Percentiles rank a stretch among this genome's conserved stretches.
Conservation (phyloP, 2,888 invertebrate genomes). For the Drosophila formosana region DNA sequence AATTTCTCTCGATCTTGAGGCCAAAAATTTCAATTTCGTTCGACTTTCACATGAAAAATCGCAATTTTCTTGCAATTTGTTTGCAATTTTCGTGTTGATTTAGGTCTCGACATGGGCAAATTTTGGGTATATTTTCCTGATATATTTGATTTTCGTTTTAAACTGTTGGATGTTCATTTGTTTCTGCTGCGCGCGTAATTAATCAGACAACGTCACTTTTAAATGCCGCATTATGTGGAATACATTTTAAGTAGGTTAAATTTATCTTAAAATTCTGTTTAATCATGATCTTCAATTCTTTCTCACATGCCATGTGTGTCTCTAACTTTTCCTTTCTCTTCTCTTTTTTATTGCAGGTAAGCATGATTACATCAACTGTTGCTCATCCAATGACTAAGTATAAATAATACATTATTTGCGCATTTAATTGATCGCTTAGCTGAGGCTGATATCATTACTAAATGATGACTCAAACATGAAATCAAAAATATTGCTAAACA, state of each 20-base stretch:
- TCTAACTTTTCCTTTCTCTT: conserved; percentile 30
- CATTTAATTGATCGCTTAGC: conserved; percentile 17
- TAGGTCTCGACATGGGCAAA: conserved; percentile 48
- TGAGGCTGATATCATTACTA: conserved; percentile 51
- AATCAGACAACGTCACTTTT: conserved; percentile 28
- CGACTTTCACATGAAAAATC: conserved; percentile 49
- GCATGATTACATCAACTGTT: conserved; percentile 51
- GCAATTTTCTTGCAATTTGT: conserved; percentile 63
- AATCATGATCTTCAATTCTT: conserved; percentile 2
- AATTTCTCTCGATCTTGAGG: conserved; percentile 47
- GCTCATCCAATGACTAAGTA: conserved; percentile 56
- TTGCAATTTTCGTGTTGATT: conserved; percentile 73
- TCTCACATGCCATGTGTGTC: conserved; percentile 14
- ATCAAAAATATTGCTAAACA: background rate
- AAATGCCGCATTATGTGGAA: conserved; percentile 3
- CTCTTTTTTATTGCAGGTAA: conserved; percentile 49
- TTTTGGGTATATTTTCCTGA: conserved; percentile 5
- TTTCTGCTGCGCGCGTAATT: conserved; percentile 3
- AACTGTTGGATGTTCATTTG: conserved; percentile 19
- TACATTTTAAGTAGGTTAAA: conserved; percentile 9
- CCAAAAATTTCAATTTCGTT: conserved; percentile 21
- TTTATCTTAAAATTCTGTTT: conserved; percentile 7
- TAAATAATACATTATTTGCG: conserved; percentile 28
- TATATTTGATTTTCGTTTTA: conserved; percentile 19
- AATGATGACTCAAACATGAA: conserved; percentile 55